Conservation (phyloP, 2,888 invertebrate genomes). For the Diplolepis rosae region DNA sequence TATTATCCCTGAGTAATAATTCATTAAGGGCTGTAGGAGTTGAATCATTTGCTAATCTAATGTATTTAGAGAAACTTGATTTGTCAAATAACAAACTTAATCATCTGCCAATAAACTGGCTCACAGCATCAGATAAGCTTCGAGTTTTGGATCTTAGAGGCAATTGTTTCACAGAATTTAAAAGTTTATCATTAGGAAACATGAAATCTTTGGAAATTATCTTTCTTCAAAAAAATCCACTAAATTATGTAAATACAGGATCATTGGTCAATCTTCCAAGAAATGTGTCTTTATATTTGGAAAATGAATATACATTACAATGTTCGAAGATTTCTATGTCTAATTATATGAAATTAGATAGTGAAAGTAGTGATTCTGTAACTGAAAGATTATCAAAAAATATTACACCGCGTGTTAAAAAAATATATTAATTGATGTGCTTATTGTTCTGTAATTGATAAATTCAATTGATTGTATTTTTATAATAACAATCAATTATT, state of each 20-base stretch:
- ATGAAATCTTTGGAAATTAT: constrained; percentile 52
- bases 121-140: constrained; percentile 40
- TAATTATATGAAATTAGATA: not conserved
- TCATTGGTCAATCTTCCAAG: not conserved
- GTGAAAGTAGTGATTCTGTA: not conserved
- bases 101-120: constrained; percentile 53
- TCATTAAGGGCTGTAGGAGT: constrained; percentile 49
- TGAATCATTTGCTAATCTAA: constrained; percentile 50
- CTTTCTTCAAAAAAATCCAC: constrained; percentile 56
- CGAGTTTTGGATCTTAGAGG: constrained; percentile 54
- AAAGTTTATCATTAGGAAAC: constrained; percentile 49
- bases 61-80: constrained; percentile 51
- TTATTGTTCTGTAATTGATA: not conserved
- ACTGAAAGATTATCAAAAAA: not conserved
- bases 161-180: constrained; percentile 49
- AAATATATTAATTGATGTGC: not conserved
- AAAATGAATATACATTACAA: not conserved
- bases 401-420: not conserved
- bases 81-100: constrained; percentile 53
- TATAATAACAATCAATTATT: too few relatives aligned
- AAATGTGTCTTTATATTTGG: not conserved
- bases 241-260: constrained; percentile 39
- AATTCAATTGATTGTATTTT: too few relatives aligned
- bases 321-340: not conserved
- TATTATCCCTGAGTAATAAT: constrained; percentile 47